Percentiles rank a stretch among this genome's conserved stretches.
These are phyloP conservation scores for Ptilorrhoa leucosticta DNA, from an alignment of 2,113 vertebrate genomes.

Conservation along the genomic window DNA sequence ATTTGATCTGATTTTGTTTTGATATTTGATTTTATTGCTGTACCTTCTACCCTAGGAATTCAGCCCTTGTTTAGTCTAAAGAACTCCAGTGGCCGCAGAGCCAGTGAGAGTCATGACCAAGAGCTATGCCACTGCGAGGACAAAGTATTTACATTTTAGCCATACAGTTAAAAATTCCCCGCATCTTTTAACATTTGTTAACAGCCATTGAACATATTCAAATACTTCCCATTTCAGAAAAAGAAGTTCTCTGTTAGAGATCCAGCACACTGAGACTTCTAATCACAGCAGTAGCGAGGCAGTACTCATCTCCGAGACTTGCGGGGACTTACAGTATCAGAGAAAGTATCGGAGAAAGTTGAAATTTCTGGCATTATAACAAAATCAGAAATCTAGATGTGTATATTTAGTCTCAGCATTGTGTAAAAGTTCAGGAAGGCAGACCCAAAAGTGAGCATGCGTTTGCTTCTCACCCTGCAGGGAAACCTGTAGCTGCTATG, in stretches of 20 bases:
- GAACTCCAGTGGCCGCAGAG: neutral
- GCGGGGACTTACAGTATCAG: neutral
- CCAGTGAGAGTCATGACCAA: neutral
- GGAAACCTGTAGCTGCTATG: neutral
- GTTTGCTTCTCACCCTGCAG: neutral
- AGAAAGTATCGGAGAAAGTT: neutral
- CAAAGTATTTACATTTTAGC: neutral
- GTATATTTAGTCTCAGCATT: neutral
- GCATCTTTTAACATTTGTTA: neutral
- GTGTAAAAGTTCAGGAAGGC: neutral
- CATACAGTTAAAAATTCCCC: neutral
- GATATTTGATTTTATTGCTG: conserved; percentile 26
- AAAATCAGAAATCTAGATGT: neutral
- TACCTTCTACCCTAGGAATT: neutral
- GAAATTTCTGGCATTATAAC: neutral
- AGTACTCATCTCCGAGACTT: neutral
- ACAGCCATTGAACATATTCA: neutral
- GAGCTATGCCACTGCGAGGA: neutral
- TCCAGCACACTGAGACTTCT: neutral
- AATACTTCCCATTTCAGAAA: neutral
- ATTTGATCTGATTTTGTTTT: conserved; percentile 47
- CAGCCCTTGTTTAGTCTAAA: conserved; percentile 42
- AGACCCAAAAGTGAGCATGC: rapidly evolving
- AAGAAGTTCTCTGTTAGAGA: neutral
- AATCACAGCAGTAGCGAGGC: rapidly evolving